Evolutionary conservation across 2,888 invertebrate species (phyloP).

Genomic region (Cephus spinipes): DNA sequence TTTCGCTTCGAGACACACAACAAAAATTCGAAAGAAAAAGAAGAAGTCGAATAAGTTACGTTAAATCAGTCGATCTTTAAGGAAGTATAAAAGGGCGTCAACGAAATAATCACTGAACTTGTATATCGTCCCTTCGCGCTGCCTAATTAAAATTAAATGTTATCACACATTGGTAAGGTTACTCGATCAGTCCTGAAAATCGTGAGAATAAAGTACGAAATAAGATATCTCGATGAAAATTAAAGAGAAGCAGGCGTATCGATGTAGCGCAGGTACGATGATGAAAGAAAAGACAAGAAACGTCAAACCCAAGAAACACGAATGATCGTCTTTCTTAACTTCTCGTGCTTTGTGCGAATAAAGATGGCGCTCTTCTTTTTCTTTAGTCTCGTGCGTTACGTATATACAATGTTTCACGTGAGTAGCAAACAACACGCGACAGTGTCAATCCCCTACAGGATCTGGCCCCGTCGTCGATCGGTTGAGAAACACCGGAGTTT

Average conservation of each 20-base stretch:
- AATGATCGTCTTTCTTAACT: conserved; percentile 13
- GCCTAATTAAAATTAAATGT: neutral
- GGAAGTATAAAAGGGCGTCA: neutral
- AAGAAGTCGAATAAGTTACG: neutral
- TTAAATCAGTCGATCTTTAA: neutral
- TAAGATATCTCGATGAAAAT: neutral
- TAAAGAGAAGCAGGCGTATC: neutral
- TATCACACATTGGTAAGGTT: neutral
- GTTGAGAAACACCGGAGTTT: conserved; percentile 50
- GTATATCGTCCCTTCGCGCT: neutral
- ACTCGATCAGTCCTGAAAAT: neutral
- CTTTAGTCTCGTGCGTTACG: neutral
- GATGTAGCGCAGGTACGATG: neutral
- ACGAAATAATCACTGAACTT: neutral
- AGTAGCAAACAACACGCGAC: neutral
- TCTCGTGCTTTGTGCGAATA: conserved; percentile 39
- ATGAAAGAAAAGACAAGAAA: neutral
- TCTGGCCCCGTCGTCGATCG: neutral
- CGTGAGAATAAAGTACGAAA: neutral
- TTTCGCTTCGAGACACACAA: neutral
- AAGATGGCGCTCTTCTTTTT: conserved; percentile 23
- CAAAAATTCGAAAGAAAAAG: neutral
- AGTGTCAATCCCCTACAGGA: neutral
- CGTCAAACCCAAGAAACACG: neutral
- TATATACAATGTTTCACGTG: neutral